A percentile compares a stretch with the other conserved stretches of the same genome.
Evolutionary conservation across 2,797 vertebrate genomes (phyloP).

Genomic region (Pangasius macronema): DNA sequence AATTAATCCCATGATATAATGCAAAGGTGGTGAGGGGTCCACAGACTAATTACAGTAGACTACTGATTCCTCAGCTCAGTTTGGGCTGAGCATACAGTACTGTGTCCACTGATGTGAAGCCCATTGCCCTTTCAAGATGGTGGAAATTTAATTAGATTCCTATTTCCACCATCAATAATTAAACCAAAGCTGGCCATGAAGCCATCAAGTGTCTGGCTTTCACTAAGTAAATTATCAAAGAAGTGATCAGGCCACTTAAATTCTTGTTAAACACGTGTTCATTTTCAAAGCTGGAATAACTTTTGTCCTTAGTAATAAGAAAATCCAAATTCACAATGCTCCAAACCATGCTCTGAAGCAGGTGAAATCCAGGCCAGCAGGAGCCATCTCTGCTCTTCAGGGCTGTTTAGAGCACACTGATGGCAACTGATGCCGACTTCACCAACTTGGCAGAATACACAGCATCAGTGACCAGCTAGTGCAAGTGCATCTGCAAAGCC

Average conservation of each 20-base stretch:
- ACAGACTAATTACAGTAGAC: constrained; percentile 23
- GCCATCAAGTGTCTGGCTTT: constrained; percentile 53
- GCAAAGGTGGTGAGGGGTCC: constrained; percentile 4
- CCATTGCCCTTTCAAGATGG: constrained; percentile 81
- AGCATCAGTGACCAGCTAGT: too few species aligned
- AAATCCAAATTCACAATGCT: too few species aligned
- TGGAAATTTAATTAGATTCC: constrained; percentile 92
- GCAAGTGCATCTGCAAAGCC: too few species aligned
- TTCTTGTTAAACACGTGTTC: background rate
- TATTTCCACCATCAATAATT: constrained; percentile 94
- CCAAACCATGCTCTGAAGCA: too few species aligned
- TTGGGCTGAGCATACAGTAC: constrained; percentile 55
- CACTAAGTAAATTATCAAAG: constrained; percentile 28
- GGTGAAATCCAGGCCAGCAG: too few species aligned
- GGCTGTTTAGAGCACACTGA: too few species aligned
- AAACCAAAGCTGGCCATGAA: constrained; percentile 77
- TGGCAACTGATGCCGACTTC: too few species aligned
- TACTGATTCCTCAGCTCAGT: constrained; percentile 15
- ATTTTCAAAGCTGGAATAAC: background rate
- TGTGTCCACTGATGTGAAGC: constrained; percentile 60
- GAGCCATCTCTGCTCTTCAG: too few species aligned
- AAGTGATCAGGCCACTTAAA: constrained; percentile 25
- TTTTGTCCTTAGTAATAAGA: background rate
- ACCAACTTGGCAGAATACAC: too few species aligned
- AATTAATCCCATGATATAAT: constrained; percentile 17